Conservation (phyloP, 2,888 invertebrate species). For the Drosophila longiperda region DNA sequence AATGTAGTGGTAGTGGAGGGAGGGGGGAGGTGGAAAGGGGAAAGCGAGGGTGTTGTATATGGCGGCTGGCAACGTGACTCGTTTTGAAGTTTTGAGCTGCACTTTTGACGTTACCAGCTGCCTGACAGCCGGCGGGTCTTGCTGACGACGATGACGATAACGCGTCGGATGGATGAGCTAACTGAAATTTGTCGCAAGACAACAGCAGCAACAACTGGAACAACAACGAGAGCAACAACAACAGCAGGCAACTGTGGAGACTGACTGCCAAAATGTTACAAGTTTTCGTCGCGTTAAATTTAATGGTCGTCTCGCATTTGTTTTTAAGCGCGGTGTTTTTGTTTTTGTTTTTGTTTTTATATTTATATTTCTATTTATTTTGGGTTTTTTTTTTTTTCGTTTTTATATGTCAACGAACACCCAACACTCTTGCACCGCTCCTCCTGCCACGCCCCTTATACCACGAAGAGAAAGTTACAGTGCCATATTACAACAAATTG, state of each 20-base stretch:
- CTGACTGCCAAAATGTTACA: conserved; percentile 64
- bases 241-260: conserved; percentile 19
- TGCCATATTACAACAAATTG: conserved; percentile 52
- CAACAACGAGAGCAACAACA: conserved; percentile 22
- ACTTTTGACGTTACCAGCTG: conserved; percentile 78
- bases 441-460: neutral
- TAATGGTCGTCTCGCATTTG: conserved; percentile 71
- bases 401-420: neutral
- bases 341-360: neutral
- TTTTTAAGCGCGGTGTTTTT: conserved; percentile 60
- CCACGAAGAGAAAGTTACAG: conserved; percentile 45
- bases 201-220: conserved; percentile 31
- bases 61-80: conserved; percentile 67
- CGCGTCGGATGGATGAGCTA: conserved; percentile 70
- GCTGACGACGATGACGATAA: conserved; percentile 41
- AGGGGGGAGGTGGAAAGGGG: neutral
- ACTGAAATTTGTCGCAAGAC: conserved; percentile 77
- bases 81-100: conserved; percentile 81
- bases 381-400: neutral
- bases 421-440: neutral
- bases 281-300: conserved; percentile 76
- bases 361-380: neutral
- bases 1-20: neutral
- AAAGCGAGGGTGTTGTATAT: neutral
- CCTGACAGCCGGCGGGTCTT: conserved; percentile 47